phyloP scores from a whole-genome alignment of 2,888 invertebrate genomes.

The Rosalia funebris region DNA sequence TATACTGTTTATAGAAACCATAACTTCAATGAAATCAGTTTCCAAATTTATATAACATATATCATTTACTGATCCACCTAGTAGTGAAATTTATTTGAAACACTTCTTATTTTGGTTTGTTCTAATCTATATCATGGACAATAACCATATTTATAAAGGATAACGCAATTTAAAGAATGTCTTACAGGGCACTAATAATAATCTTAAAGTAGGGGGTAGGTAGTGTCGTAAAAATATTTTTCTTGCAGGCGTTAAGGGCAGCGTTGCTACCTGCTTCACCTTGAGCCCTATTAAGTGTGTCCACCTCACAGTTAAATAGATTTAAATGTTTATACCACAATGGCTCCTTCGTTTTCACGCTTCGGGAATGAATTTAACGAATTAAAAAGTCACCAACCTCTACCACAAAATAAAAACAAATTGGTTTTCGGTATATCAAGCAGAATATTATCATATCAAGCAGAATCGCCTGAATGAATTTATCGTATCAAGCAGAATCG shows the following conservation, averaged over 20 bases:
- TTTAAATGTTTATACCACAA: constrained; percentile 31
- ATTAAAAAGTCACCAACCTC: neutral
- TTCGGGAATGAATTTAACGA: neutral
- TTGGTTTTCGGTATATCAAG: neutral
- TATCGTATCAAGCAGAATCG: no score
- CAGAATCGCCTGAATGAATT: no score
- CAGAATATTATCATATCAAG: no score
- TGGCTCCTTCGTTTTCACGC: constrained; percentile 17
- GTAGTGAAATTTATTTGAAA: no score
- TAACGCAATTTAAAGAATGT: neutral
- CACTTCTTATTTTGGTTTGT: no score
- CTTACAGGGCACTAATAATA: constrained; percentile 7
- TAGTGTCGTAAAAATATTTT: constrained; percentile 6
- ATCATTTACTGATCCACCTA: no score
- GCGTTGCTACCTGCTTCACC: constrained; percentile 11
- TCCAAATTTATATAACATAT: no score
- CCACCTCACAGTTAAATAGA: constrained; percentile 9
- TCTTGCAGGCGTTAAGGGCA: neutral
- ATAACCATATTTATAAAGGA: no score
- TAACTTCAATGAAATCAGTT: no score
- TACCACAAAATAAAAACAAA: neutral
- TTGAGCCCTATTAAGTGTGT: constrained; percentile 23
- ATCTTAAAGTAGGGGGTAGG: constrained; percentile 2
- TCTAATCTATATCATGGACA: no score
- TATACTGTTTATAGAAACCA: no score